Evolutionary conservation across 2,888 invertebrate genomes (phyloP).

Genomic region (Chymomyza fuscimana): DNA sequence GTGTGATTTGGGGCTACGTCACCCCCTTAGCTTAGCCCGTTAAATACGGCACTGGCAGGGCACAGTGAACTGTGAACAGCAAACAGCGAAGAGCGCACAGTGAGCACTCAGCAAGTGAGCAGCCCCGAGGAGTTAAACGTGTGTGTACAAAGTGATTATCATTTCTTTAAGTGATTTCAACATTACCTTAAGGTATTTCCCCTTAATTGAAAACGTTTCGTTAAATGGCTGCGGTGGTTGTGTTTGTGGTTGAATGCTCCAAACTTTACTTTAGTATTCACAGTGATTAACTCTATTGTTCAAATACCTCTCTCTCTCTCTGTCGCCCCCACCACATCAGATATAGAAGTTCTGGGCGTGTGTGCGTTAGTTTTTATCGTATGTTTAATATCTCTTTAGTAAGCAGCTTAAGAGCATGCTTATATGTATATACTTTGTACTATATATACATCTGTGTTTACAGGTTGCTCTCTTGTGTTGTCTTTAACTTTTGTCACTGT

Average conservation of each 20-base stretch:
- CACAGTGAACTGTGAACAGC: no score
- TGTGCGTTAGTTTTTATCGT: neutral
- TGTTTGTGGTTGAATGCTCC: constrained; percentile 53
- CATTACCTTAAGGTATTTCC: constrained; percentile 67
- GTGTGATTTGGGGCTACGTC: no score
- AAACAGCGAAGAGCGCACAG: no score
- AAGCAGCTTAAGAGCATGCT: neutral
- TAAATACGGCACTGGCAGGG: no score
- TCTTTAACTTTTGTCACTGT: no score
- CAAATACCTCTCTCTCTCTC: constrained; percentile 30
- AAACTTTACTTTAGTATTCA: constrained; percentile 22
- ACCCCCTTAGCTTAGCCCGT: no score
- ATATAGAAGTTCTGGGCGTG: neutral
- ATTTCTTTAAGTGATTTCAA: constrained; percentile 75
- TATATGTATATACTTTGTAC: neutral
- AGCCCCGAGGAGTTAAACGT: constrained; percentile 64
- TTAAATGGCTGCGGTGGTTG: constrained; percentile 53
- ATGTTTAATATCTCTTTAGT: neutral
- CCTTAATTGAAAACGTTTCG: constrained; percentile 66
- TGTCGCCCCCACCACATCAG: neutral
- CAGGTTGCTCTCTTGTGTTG: no score
- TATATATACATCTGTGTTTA: neutral
- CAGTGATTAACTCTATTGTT: constrained; percentile 54
- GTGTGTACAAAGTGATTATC: constrained; percentile 72
- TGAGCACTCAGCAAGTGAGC: constrained; percentile 36